A percentile compares a stretch with the other conserved stretches of the same genome.
These are phyloP conservation scores for Ceramica pisi DNA, from an alignment of 2,888 invertebrate genomes.

Conservation along the genomic window DNA sequence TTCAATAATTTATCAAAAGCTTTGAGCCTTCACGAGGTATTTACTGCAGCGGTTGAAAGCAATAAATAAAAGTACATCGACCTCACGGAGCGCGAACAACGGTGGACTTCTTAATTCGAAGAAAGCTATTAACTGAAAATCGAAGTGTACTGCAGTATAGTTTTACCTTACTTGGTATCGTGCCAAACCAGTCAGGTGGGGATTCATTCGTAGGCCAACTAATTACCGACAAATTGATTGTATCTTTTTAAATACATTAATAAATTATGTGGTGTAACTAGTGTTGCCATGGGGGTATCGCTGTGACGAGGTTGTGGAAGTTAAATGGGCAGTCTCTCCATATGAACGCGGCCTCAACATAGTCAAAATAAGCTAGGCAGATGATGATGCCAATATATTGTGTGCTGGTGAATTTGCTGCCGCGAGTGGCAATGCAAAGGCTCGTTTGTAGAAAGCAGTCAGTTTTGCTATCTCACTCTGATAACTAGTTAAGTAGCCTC, in stretches of 20 bases:
- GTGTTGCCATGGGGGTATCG: not conserved
- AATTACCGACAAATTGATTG: constrained; percentile 46
- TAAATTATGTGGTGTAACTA: not conserved
- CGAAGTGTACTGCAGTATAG: constrained; percentile 53
- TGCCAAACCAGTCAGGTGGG: constrained; percentile 57
- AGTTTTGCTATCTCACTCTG: too few relatives aligned
- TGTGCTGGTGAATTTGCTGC: too few relatives aligned
- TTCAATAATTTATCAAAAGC: constrained; percentile 38
- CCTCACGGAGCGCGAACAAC: constrained; percentile 45
- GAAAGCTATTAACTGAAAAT: constrained; percentile 59
- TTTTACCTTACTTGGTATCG: constrained; percentile 44
- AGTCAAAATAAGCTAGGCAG: too few relatives aligned
- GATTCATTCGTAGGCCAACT: constrained; percentile 41
- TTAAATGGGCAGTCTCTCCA: not conserved
- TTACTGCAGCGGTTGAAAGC: constrained; percentile 14
- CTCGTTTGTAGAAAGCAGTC: too few relatives aligned
- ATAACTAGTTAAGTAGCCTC: too few relatives aligned
- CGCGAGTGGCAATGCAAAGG: too few relatives aligned
- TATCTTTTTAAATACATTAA: constrained; percentile 32
- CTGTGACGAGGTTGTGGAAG: not conserved
- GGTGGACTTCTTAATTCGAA: constrained; percentile 58
- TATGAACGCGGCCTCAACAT: too few relatives aligned
- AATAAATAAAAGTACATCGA: constrained; percentile 50
- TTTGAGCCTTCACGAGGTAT: constrained; percentile 26
- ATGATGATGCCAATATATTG: too few relatives aligned